Evolutionary conservation across 2,888 invertebrate species (phyloP), one percentile per base, ranked within the genome.

Genomic region (Polyploca ridens): DNA sequence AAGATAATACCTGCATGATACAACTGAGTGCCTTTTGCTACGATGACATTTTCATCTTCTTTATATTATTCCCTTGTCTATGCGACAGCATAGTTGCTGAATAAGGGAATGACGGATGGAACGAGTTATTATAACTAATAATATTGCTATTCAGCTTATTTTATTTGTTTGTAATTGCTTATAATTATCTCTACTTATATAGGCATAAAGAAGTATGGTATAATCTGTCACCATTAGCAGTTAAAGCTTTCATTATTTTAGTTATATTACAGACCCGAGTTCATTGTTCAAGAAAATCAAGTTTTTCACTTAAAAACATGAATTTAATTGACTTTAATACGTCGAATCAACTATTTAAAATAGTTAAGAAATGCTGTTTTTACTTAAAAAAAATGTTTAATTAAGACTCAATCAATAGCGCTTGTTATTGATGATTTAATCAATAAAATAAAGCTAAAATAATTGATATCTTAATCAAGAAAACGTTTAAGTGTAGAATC

Each of bases 1-100:
- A 78, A 68, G 71, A 66, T 77, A 73, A 78, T 79, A 76, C 75
- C 71, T 73, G 73, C 76, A 77, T 74, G 70, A 70, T 58, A 61
- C 69, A 72, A 44, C 62, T 62, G 59, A 64, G 63, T 74, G 67
- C 66, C 71, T 69, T 69, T 69, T 64, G 68, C 70, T 68, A 63
- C 72, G 68, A 73, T 73, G 74, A 73, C 70, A 69, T 41, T 72
- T 72, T 68, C 66, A 72, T 73, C 60, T 70, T 66, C 65, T 72
- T 63, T 71, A 72, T 71, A 76, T 76, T 74, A 73, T 67, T 67
- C 73, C 69, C 73, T 71, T 76, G 67, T 54, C n/a, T 10, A 49
- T 1, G 49, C 7, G 49, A 19, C 54, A 54, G 14, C 61, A 44
- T 41, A 44, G 61, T 61, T 61, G 61, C 44, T 27, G 41, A 19